phyloP scores from a whole-genome alignment of 2,113 vertebrate genomes.

The Neogale vison region DNA sequence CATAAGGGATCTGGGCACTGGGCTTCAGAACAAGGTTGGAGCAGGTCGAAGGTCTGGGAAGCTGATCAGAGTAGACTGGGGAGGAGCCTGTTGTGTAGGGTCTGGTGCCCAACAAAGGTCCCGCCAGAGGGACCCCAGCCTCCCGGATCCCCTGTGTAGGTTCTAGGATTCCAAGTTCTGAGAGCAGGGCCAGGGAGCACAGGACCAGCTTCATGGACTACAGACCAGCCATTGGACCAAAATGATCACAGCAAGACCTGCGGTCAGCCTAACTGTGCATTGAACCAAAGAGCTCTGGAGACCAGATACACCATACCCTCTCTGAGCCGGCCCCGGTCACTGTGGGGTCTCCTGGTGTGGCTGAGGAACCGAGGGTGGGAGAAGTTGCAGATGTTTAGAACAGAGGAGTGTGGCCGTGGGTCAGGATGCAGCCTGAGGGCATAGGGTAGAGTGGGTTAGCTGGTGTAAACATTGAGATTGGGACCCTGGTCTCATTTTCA shows the following conservation, averaged over 20 bases:
- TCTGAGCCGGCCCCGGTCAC: accelerated
- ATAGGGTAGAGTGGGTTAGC: accelerated
- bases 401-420: accelerated
- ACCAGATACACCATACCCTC: background rate
- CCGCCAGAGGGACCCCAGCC: too few species aligned
- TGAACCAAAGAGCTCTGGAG: background rate
- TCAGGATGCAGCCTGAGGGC: background rate
- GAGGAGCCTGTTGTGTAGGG: background rate
- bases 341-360: background rate
- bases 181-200: background rate
- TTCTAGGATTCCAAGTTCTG: background rate
- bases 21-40: background rate
- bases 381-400: background rate
- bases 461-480: accelerated
- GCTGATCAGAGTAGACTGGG: background rate
- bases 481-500: accelerated
- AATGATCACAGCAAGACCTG: background rate
- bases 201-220: background rate
- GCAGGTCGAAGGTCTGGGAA: background rate
- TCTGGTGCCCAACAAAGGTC: background rate
- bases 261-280: accelerated
- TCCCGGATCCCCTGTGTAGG: too few species aligned
- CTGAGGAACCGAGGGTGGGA: accelerated
- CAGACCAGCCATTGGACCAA: background rate
- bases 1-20: background rate